These are phyloP conservation scores for Cactoblastis cactorum DNA, from an alignment of 2,888 invertebrate genomes.

Conservation along the genomic window DNA sequence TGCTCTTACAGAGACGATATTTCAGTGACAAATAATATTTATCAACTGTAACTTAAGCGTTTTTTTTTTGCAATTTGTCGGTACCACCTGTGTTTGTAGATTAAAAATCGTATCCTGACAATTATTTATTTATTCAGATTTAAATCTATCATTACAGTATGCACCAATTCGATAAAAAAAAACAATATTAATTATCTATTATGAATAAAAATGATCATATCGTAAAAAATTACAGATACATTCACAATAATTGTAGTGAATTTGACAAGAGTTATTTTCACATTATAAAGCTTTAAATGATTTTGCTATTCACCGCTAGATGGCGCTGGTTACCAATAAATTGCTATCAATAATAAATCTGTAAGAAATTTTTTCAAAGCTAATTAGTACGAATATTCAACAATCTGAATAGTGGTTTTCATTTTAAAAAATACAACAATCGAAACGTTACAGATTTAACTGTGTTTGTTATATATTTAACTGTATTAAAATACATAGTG, in stretches of 20 bases:
- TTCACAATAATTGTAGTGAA: background rate
- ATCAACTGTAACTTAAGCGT: background rate
- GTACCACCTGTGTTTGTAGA: too few species aligned
- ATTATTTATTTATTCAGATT: too few species aligned
- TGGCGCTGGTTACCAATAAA: slow-evolving; percentile 27
- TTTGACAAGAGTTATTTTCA: background rate
- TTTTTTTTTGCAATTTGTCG: background rate
- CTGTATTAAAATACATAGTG: too few species aligned
- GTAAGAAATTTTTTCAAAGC: background rate
- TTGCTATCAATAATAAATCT: background rate
- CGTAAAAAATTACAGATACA: background rate
- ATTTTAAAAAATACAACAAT: too few species aligned
- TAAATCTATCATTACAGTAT: too few species aligned
- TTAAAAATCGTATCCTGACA: too few species aligned
- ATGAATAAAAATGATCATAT: too few species aligned
- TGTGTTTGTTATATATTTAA: too few species aligned
- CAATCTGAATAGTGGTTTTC: too few species aligned
- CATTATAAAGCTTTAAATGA: background rate
- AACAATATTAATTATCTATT: too few species aligned
- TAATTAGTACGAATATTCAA: background rate
- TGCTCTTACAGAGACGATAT: background rate
- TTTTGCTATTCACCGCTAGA: slow-evolving; percentile 41
- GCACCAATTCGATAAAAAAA: too few species aligned
- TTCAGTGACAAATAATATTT: background rate
- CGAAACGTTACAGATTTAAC: too few species aligned